Percentiles rank a stretch among this genome's conserved stretches.
phyloP scores from a whole-genome alignment of 2,797 vertebrate genomes.

The Acrossocheilus fasciatus region DNA sequence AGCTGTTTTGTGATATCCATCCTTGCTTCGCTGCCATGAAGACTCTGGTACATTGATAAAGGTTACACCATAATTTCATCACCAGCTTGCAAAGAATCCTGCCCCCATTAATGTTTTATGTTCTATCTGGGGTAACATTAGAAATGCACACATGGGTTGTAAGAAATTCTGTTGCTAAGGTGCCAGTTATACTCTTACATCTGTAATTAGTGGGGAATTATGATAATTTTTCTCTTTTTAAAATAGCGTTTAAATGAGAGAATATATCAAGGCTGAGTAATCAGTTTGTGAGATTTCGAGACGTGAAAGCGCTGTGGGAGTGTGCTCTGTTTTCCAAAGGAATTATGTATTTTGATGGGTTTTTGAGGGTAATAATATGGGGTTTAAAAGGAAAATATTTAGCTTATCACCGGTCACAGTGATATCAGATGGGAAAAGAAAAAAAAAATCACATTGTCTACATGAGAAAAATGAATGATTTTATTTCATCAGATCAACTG shows the following conservation, averaged over 20 bases:
- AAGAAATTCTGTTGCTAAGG: slow-evolving; percentile 59
- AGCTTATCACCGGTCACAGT: background rate
- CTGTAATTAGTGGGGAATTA: slow-evolving; percentile 48
- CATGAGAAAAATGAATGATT: background rate
- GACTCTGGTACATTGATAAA: slow-evolving; percentile 80
- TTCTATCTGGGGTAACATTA: slow-evolving; percentile 77
- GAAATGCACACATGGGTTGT: slow-evolving; percentile 62
- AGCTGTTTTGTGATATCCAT: slow-evolving; percentile 60
- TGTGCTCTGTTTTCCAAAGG: slow-evolving; percentile 3
- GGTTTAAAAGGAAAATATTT: background rate
- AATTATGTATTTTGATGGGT: slow-evolving; percentile 27
- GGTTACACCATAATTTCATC: slow-evolving; percentile 88
- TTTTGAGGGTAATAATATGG: background rate
- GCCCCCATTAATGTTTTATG: slow-evolving; percentile 87
- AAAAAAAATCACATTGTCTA: background rate
- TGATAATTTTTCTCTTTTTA: slow-evolving; percentile 28
- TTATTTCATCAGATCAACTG: slow-evolving; percentile 32
- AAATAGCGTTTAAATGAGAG: slow-evolving; percentile 36
- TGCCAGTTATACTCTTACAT: slow-evolving; percentile 58
- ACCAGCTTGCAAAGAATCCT: slow-evolving; percentile 83
- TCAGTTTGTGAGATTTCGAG: slow-evolving; percentile 37
- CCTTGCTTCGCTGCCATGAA: slow-evolving; percentile 69
- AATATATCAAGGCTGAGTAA: slow-evolving; percentile 48
- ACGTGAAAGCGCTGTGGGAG: background rate
- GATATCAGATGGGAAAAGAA: background rate